Evolutionary conservation across 2,113 vertebrate genomes (phyloP).

Genomic region (Phalacrocorax aristotelis): DNA sequence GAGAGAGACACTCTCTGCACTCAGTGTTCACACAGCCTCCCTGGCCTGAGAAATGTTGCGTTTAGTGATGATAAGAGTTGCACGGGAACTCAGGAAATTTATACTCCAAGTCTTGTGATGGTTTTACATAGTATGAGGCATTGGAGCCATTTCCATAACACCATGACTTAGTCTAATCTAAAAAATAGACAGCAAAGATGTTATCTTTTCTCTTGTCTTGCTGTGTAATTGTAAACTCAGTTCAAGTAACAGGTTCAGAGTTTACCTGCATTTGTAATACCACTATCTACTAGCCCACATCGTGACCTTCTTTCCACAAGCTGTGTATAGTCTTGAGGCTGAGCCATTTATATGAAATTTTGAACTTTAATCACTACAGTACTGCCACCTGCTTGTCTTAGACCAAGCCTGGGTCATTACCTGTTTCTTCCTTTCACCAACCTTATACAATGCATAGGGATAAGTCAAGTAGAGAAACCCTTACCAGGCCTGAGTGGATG

Average conservation of each 20-base stretch:
- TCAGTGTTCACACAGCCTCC: background rate
- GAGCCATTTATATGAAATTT: background rate
- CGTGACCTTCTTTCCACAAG: background rate
- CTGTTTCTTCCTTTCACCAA: background rate
- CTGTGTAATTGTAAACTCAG: background rate
- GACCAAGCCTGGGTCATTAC: background rate
- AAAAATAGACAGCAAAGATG: background rate
- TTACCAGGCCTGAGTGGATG: background rate
- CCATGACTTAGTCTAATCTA: background rate
- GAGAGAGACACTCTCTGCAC: background rate
- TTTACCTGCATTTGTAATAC: rapidly evolving
- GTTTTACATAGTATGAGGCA: background rate
- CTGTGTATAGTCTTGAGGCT: background rate
- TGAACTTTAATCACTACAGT: background rate
- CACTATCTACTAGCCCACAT: background rate
- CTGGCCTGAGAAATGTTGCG: background rate
- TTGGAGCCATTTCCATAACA: background rate
- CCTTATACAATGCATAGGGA: background rate
- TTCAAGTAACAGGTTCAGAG: background rate
- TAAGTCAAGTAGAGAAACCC: background rate
- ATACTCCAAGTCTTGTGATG: rapidly evolving
- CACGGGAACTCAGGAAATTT: background rate
- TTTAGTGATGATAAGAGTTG: background rate
- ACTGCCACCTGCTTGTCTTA: background rate
- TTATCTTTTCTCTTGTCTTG: background rate